Conservation (phyloP, 2,113 vertebrate species). For the Proteles cristata region DNA sequence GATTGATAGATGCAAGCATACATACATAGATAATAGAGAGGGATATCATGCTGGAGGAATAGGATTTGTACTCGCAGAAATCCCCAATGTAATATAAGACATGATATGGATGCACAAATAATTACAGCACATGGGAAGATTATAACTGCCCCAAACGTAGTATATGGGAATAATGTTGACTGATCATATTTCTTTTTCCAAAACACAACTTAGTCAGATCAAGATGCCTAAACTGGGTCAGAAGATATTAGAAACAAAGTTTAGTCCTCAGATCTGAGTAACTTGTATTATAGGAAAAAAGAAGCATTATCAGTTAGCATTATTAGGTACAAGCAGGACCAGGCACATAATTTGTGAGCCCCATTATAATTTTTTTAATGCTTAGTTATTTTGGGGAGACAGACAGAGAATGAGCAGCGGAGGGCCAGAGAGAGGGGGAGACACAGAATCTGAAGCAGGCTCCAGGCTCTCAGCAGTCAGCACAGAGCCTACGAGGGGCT, state of each 20-base stretch:
- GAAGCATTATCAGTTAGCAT: background rate
- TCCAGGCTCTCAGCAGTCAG: no score
- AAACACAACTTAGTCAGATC: background rate
- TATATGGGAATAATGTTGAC: background rate
- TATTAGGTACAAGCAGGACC: background rate
- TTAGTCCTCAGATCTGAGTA: background rate
- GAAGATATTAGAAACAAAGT: background rate
- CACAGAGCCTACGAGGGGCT: no score
- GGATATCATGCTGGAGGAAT: background rate
- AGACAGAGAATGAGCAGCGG: no score
- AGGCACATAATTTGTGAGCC: background rate
- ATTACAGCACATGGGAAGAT: background rate
- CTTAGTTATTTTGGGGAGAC: no score
- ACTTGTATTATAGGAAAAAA: background rate
- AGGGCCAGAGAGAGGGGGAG: no score
- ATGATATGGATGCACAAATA: background rate
- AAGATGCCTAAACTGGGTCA: background rate
- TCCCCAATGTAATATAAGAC: background rate
- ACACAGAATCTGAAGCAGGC: no score
- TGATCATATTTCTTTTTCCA: background rate
- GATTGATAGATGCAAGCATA: background rate
- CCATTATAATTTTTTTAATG: no score
- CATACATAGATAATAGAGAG: background rate
- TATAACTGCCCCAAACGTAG: background rate
- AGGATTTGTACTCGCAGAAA: background rate